phyloP scores from a whole-genome alignment of 2,797 vertebrate genomes.

The Remorina albescens region DNA sequence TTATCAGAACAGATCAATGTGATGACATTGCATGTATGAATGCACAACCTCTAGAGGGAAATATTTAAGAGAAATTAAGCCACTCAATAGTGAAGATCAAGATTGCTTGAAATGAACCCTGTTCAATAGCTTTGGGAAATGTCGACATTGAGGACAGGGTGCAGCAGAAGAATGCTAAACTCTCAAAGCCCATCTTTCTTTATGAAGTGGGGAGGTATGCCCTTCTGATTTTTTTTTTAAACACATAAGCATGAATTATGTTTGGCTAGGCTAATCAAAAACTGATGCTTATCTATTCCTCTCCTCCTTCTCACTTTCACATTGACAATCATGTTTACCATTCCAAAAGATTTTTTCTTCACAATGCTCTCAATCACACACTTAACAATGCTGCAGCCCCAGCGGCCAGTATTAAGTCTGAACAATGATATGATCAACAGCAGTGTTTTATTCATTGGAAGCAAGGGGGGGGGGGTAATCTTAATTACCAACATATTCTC shows the following conservation, averaged over 20 bases:
- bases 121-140: slow-evolving; percentile 53
- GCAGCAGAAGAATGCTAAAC: slow-evolving; percentile 26
- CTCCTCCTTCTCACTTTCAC: slow-evolving; percentile 55
- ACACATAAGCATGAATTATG: slow-evolving; percentile 47
- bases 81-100: slow-evolving; percentile 1
- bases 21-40: slow-evolving; percentile 36
- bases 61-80: slow-evolving; percentile 58
- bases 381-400: slow-evolving; percentile 62
- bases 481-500: slow-evolving; percentile 83
- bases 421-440: slow-evolving; percentile 86
- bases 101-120: slow-evolving; percentile 12
- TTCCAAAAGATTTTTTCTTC: slow-evolving; percentile 58
- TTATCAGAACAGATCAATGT: slow-evolving; percentile 23
- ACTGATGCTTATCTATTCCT: slow-evolving; percentile 37
- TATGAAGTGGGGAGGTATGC: slow-evolving; percentile 37
- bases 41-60: slow-evolving; percentile 57
- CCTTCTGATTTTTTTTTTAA: slow-evolving; percentile 30
- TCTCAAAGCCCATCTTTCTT: slow-evolving; percentile 26
- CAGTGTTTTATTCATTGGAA: slow-evolving; percentile 78
- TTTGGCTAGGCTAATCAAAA: slow-evolving; percentile 59
- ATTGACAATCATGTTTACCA: slow-evolving; percentile 67
- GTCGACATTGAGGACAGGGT: slow-evolving; percentile 40
- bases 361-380: slow-evolving; percentile 82
- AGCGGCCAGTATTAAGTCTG: slow-evolving; percentile 69
- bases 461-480: slow-evolving; percentile 43